Evolutionary conservation across 2,113 vertebrate genomes (phyloP), one percentile per base, ranked within the genome.

Genomic region (Strigops habroptila): DNA sequence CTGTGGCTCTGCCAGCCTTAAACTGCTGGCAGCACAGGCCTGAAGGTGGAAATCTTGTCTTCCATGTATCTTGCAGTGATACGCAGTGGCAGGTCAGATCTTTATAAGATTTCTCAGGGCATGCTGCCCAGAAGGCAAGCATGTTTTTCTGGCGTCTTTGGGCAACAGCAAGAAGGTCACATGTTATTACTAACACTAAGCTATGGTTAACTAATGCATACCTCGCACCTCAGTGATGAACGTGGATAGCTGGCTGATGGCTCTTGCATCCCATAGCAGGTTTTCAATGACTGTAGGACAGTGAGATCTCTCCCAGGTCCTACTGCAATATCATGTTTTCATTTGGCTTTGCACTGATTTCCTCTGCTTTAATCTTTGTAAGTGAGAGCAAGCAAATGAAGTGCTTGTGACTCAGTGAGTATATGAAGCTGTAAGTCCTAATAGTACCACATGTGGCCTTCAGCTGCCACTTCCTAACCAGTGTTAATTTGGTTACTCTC

Each of bases 321-420:
- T 70, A 13, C 28, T 2, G 0, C 39, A 24, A 2, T 2, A 18
- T 5, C 6, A 9, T 23, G 23, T 1, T 33, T 76, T 78, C 0
- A 1, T 19, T 74, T 60, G n/a, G 51, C 37, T 78, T 64, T 52
- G 7, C 7, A 3, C 16, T 15, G 37, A 31, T 65, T 93, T 81
- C 28, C 69, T 60, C 82, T 3, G 2, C 78, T 79, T 74, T 25
- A 33, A 23, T 67, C 64, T 35, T 59, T 63, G 14, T n/a, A 43
- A 81, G 19, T 19, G 63, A 60, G 43, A 6, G 9, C 15, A 30
- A 60, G 19, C 15, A 33, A 82, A 18, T 4, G 31, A 70, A 75
- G 41, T 4, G 0, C 12, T 64, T 71, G 46, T 71, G 59, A 60
- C 62, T 89, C 69, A 14, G 5, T 21, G 43, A 41, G 25, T 46